These are phyloP conservation scores for Heliconius hortense DNA, from an alignment of 2,888 invertebrate genomes.

Conservation along the genomic window DNA sequence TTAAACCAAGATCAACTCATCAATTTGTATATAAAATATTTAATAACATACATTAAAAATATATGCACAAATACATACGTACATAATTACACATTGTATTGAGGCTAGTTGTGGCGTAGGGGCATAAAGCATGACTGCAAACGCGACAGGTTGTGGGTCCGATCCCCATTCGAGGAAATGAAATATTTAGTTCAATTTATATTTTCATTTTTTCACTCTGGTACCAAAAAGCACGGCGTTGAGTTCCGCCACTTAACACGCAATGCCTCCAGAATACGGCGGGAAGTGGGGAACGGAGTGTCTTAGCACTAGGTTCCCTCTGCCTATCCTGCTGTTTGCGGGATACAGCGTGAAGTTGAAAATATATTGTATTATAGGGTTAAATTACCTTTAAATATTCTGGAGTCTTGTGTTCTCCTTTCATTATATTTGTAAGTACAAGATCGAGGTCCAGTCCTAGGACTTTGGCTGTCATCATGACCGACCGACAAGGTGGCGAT, in stretches of 20 bases:
- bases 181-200: background rate
- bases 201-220: background rate
- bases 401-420: constrained; percentile 83
- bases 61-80: too few species aligned
- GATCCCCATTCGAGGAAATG: background rate
- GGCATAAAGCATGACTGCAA: background rate
- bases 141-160: background rate
- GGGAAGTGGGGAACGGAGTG: background rate
- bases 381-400: constrained; percentile 84
- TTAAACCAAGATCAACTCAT: too few species aligned
- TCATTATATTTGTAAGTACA: constrained; percentile 80
- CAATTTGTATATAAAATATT: too few species aligned
- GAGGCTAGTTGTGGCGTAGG: background rate
- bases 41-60: too few species aligned
- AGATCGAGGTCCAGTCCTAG: constrained; percentile 84
- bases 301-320: background rate
- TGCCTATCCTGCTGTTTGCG: background rate
- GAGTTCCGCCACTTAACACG: too few species aligned
- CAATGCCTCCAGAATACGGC: background rate
- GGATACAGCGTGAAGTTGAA: background rate
- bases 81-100: background rate
- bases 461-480: constrained; percentile 83
- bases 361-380: background rate
- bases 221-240: too few species aligned
- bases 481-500: constrained; percentile 85